Evolutionary conservation across 2,888 invertebrate species (phyloP), one percentile per base, ranked within the genome.

Genomic region (Cremastinae sp.): DNA sequence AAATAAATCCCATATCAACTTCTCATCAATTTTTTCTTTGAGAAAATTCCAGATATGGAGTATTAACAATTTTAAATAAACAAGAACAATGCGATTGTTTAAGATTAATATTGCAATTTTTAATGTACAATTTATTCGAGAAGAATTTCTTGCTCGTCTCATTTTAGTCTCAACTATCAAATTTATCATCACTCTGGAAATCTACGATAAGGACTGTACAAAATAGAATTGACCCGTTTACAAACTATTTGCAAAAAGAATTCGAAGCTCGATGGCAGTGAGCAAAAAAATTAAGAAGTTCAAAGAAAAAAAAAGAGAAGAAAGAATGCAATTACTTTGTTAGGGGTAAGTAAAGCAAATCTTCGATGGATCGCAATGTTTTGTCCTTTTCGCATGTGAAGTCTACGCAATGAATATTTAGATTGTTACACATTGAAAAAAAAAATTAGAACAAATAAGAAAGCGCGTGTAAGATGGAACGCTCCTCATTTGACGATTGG

Each of bases 301-400:
- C 9, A 35, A 18, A 3, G 16, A 7, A 55, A 35, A 37, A 16
- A 10, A 22, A 16, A 10, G 12, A 69, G 20, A 22, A 49, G 49
- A 14, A 61, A 68, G 14, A 49, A 64, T 72, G 68, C 68, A 43
- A 62, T 75, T 75, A 75, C 37, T 68, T 72, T 75, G 75, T 75
- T 75, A 75, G 66, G 28, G 53, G 10, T 16, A 59, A 37, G 51
- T 55, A 20, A 69, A 59, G 64, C 58, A 10, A 49, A 16, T 64
- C 43, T 37, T 10, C 12, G 51, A 56, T n/a, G 18, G 12, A 45
- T 28, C 28, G 4, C 7, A 37, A 51, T 45, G 18, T 43, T 20
- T 56, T 22, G 12, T 51, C 16, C 37, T 35, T n/a, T 12, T 20
- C 9, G n/a, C 18, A 39, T 20, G 18, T 20, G 16, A 45, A 5